These are phyloP conservation scores for Marcusenius ussheri DNA, from an alignment of 2,113 vertebrate genomes.

Conservation along the genomic window DNA sequence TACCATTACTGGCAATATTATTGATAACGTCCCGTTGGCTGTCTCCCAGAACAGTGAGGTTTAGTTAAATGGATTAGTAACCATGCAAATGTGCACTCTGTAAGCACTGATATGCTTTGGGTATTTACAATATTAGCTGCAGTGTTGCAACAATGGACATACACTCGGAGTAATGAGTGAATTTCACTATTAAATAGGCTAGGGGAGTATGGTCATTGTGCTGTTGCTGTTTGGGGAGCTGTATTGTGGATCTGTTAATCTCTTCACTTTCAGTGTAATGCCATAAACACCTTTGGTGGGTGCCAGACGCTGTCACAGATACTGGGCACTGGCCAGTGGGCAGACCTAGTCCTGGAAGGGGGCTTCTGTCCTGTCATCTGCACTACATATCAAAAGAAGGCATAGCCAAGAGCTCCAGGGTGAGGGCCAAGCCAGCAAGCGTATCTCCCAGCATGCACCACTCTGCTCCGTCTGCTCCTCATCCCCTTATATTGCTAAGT, in stretches of 20 bases:
- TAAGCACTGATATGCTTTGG: background rate
- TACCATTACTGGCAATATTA: background rate
- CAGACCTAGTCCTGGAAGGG: background rate
- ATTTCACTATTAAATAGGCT: background rate
- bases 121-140: background rate
- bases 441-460: background rate
- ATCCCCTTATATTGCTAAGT: background rate
- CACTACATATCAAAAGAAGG: background rate
- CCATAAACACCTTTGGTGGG: background rate
- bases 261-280: background rate
- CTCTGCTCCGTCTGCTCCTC: background rate
- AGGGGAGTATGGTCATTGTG: background rate
- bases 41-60: background rate
- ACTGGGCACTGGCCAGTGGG: background rate
- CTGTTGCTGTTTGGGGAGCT: background rate
- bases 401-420: background rate
- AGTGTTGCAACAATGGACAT: background rate
- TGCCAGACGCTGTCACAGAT: background rate
- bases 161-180: background rate
- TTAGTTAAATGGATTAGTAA: background rate
- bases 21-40: background rate
- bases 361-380: slow-evolving; percentile 7
- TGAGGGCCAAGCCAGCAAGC: background rate
- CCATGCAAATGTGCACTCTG: background rate
- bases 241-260: background rate